These are phyloP conservation scores for Apomyelois bistriatella DNA, from an alignment of 2,888 invertebrate species.

Conservation along the genomic window DNA sequence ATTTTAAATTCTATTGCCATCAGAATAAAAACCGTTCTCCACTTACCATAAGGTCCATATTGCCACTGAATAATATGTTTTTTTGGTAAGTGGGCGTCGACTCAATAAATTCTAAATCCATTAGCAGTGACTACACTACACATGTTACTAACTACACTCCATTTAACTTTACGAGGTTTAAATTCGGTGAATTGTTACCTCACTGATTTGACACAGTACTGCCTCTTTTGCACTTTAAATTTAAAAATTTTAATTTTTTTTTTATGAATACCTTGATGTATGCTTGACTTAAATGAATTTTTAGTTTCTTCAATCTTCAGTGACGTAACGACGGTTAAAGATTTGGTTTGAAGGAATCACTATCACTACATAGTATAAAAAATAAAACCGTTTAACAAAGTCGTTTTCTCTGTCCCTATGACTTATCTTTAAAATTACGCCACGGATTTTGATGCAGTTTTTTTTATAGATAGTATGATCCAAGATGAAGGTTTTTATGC, in stretches of 20 bases:
- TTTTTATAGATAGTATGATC: no score
- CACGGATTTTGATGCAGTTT: no score
- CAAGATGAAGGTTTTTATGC: no score
- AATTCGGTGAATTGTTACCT: conserved; percentile 72
- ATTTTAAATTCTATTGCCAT: background rate
- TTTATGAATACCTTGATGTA: no score
- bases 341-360: no score
- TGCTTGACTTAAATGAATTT: no score
- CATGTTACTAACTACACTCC: conserved; percentile 70
- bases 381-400: no score
- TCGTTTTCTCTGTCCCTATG: no score
- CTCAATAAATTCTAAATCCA: conserved; percentile 78
- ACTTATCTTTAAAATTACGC: no score
- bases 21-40: background rate
- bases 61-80: conserved; percentile 9
- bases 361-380: no score
- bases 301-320: no score
- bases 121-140: conserved; percentile 73
- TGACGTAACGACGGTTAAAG: no score
- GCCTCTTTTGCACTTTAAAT: conserved; percentile 19
- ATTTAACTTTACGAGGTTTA: conserved; percentile 78
- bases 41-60: background rate
- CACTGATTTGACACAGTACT: conserved; percentile 47
- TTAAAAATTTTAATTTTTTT: background rate
- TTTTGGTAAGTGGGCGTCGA: conserved; percentile 59